Evolutionary conservation across 2,113 vertebrate genomes (phyloP).

Genomic region (Elanoides forficatus): DNA sequence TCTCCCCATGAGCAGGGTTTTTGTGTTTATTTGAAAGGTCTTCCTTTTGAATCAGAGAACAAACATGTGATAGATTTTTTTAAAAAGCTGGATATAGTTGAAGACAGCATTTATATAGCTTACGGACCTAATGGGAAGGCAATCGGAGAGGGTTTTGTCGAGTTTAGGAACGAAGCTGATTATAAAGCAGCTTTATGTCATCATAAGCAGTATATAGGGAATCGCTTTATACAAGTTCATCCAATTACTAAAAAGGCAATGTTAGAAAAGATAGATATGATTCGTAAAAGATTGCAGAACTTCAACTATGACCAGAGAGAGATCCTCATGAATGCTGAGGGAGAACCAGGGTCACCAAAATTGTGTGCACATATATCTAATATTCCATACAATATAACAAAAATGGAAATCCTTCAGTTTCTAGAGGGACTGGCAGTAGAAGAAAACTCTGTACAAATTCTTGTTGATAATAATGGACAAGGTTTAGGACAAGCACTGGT

Average conservation of each 20-base stretch:
- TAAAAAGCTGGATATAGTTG: conserved; percentile 91
- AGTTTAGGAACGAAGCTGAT: conserved; percentile 92
- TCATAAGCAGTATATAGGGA: conserved; percentile 98
- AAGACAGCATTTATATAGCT: conserved; percentile 96
- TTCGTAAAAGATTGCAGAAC: conserved; percentile 89
- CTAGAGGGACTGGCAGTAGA: conserved; percentile 90
- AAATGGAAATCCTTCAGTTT: conserved; percentile 92
- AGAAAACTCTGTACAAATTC: conserved; percentile 90
- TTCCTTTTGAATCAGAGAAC: conserved; percentile 97
- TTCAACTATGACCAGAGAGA: conserved; percentile 87
- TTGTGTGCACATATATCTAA: conserved; percentile 93
- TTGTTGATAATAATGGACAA: conserved; percentile 90
- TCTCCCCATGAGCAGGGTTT: conserved; percentile 93
- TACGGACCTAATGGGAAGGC: conserved; percentile 95
- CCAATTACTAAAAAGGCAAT: conserved; percentile 94
- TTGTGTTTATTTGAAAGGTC: conserved; percentile 95
- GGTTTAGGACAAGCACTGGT: conserved; percentile 95
- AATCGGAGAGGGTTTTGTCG: conserved; percentile 96
- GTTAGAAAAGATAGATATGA: conserved; percentile 94
- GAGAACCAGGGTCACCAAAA: conserved; percentile 74
- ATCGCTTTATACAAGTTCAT: conserved; percentile 96
- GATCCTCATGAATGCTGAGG: conserved; percentile 78
- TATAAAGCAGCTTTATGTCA: conserved; percentile 91
- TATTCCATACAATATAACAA: conserved; percentile 94
- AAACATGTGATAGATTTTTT: conserved; percentile 98